These are phyloP conservation scores for Stegophylla sp. DNA, from an alignment of 2,888 invertebrate species.

Conservation along the genomic window DNA sequence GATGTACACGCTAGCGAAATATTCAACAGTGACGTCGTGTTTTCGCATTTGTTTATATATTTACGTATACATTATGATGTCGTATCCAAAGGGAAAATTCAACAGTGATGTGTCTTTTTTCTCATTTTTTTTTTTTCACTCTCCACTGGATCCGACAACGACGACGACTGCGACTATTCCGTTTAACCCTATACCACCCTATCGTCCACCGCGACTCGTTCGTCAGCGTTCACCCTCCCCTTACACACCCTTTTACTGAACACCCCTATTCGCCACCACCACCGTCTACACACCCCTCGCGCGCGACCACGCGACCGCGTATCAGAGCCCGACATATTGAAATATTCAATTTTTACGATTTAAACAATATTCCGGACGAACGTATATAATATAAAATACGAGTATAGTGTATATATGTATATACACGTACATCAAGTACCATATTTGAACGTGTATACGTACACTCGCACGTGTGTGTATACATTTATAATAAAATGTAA, in stretches of 20 bases:
- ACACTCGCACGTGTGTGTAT: background rate
- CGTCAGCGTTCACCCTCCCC: too few species aligned
- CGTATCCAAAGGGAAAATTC: background rate
- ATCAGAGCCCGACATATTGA: background rate
- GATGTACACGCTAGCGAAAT: background rate
- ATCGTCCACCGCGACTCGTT: too few species aligned
- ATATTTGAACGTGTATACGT: background rate
- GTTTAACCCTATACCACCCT: too few species aligned
- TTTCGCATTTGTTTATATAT: background rate
- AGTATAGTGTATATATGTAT: background rate
- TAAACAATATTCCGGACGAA: conserved; percentile 20
- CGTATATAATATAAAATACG: background rate
- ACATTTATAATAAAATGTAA: conserved; percentile 6
- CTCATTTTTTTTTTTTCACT: background rate
- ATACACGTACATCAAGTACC: background rate
- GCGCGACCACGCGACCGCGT: background rate
- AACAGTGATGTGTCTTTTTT: conserved; percentile 2
- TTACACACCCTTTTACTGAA: background rate
- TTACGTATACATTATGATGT: background rate
- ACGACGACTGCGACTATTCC: background rate
- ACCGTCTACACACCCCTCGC: background rate
- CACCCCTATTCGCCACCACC: background rate
- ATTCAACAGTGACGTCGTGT: background rate
- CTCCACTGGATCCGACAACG: background rate
- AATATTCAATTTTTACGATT: conserved; percentile 40